Base-by-base conservation (phyloP, 2,113 vertebrate genomes). In the Dunckerocampus dactyliophorus region DNA sequence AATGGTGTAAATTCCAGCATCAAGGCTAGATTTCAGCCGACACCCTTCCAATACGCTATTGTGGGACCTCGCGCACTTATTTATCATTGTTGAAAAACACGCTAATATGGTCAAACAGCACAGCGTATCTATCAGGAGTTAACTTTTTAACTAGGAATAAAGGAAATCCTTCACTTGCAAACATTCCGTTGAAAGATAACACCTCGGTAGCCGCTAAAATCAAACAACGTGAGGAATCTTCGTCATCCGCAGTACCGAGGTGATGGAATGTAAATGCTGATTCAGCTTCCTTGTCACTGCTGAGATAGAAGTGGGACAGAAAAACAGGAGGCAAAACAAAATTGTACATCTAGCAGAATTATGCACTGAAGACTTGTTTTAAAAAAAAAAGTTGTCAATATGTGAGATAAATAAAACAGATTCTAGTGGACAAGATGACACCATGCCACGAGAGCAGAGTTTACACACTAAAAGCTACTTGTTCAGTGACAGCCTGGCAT, bases 401-500 rank as follows among this genome's bases (percentile, higher is more conserved):
- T 17, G 8, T 31, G 15, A 17, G 22, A 28, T 31, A 28, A 31
- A 15, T 28, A 52, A 24, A n/a, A 52, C 6, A 8, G 8, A 9
- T 31, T 21, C 8, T 60, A 34, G 48, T 28, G 21, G 19, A 46
- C 63, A 71, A 72, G 62, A 50, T 31, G 8, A 15, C 24, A 28
- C 10, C 22, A 53, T 31, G 24, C 22, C 22, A 1, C 16, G 1
- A 34, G 52, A 54, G 52, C 31, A 59, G 34, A 11, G 31, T 19
- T 74, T 16, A 37, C 47, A 47, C 34, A 42, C 14, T 56, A 20
- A 28, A 42, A 15, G 49, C 64, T 56, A 47, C 48, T 45, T 17
- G 34, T 47, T 69, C 58, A 67, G 7, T 51, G 59, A 66, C 39
- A 45, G 21, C 46, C 9, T 16, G 52, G 48, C 34, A 59, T 37